Evolutionary conservation across 2,797 vertebrate species (phyloP).

Genomic region (Coregonus suidteri): DNA sequence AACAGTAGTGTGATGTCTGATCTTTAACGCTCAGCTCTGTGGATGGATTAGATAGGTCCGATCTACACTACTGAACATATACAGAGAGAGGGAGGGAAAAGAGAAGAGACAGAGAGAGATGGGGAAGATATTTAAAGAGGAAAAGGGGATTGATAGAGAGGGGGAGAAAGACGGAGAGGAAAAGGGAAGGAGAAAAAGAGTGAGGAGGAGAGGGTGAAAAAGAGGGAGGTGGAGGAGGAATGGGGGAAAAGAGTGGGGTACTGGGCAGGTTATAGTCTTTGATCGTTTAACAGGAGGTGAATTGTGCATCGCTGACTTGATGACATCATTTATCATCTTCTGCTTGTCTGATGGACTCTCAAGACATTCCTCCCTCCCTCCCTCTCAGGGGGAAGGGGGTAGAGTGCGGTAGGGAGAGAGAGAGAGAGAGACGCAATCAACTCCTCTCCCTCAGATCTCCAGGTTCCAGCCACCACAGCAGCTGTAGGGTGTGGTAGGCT

Average conservation of each 20-base stretch:
- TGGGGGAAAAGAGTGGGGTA: background rate
- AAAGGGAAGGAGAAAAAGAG: too few relatives aligned
- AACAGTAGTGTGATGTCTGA: background rate
- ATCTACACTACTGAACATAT: background rate
- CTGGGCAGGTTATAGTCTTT: background rate
- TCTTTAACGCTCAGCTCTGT: background rate
- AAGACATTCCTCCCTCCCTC: conserved; percentile 12
- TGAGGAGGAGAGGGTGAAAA: background rate
- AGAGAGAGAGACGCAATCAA: background rate
- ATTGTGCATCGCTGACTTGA: background rate
- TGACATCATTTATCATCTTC: background rate
- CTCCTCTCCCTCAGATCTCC: background rate
- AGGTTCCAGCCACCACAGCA: background rate
- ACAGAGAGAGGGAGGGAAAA: background rate
- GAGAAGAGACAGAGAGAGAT: background rate
- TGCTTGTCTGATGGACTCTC: background rate
- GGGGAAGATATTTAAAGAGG: background rate
- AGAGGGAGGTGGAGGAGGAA: background rate
- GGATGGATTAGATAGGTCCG: background rate
- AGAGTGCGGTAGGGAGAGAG: background rate
- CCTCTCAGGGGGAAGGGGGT: background rate
- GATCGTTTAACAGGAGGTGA: background rate
- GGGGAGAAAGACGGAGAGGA: background rate
- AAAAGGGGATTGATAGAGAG: background rate
- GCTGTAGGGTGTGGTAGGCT: background rate